Conservation (phyloP, 2,888 invertebrate genomes). For the Drosophila parthenogenetica region DNA sequence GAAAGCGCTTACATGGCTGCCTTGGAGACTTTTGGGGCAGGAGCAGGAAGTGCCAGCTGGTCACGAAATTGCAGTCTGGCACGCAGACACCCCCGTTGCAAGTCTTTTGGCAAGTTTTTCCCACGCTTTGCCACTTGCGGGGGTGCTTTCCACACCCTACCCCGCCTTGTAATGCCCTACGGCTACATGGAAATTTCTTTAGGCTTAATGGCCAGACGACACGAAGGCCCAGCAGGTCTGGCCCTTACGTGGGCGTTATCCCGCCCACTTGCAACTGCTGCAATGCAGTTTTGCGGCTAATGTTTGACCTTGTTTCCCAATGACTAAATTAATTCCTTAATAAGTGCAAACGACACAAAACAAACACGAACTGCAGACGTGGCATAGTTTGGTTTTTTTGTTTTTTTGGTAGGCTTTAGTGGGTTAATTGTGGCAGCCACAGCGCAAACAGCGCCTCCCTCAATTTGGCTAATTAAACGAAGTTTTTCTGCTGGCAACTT, state of each 20-base stretch:
- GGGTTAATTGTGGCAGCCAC: slow-evolving; percentile 59
- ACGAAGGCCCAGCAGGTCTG: slow-evolving; percentile 52
- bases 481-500: slow-evolving; percentile 66
- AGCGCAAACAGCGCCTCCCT: slow-evolving; percentile 3
- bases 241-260: slow-evolving; percentile 1
- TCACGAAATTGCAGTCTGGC: slow-evolving; percentile 74
- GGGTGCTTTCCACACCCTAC: slow-evolving; percentile 36
- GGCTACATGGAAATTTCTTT: slow-evolving; percentile 70
- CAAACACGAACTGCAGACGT: slow-evolving; percentile 76
- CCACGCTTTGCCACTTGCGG: slow-evolving; percentile 70
- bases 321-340: slow-evolving; percentile 82
- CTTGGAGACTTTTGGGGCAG: slow-evolving; percentile 7
- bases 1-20: slow-evolving; percentile 67
- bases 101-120: slow-evolving; percentile 72
- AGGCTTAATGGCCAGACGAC: slow-evolving; percentile 70
- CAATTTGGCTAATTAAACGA: slow-evolving; percentile 66
- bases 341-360: slow-evolving; percentile 67
- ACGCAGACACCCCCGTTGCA: slow-evolving; percentile 53
- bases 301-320: slow-evolving; percentile 85
- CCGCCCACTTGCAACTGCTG: slow-evolving; percentile 72
- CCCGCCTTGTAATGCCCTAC: slow-evolving; percentile 16
- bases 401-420: slow-evolving; percentile 30
- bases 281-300: slow-evolving; percentile 85
- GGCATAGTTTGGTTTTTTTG: slow-evolving; percentile 69
- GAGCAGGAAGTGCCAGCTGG: slow-evolving; percentile 36